These are phyloP conservation scores for Prinia subflava DNA, from an alignment of 2,113 vertebrate genomes.

Conservation along the genomic window DNA sequence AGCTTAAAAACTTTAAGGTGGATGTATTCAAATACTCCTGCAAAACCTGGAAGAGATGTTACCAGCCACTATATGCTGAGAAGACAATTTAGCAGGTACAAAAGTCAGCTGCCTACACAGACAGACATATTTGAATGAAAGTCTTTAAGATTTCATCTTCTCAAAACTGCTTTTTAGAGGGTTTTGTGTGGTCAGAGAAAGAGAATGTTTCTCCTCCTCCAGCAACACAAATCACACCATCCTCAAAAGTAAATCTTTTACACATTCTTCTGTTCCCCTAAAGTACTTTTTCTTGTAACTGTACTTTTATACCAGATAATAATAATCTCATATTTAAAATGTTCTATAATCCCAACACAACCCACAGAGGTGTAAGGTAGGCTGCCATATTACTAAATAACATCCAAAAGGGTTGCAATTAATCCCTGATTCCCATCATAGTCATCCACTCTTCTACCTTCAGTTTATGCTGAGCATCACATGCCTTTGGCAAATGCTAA, in stretches of 20 bases:
- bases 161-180: not conserved
- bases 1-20: not conserved
- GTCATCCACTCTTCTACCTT: not conserved
- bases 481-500: not conserved
- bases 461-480: not conserved
- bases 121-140: not conserved
- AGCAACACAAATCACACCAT: not conserved
- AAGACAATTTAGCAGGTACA: not conserved
- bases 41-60: not conserved
- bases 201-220: not conserved
- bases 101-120: not conserved
- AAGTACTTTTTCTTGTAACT: not conserved
- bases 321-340: not conserved
- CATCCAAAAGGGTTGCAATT: not conserved
- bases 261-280: not conserved
- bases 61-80: not conserved
- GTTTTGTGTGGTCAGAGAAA: not conserved
- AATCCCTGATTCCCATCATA: not conserved
- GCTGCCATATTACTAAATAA: not conserved
- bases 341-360: not conserved
- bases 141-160: not conserved
- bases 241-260: not conserved
- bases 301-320: not conserved
- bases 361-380: not conserved
- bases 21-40: not conserved